phyloP scores from a whole-genome alignment of 2,797 vertebrate genomes.

The Bucorvus abyssinicus region DNA sequence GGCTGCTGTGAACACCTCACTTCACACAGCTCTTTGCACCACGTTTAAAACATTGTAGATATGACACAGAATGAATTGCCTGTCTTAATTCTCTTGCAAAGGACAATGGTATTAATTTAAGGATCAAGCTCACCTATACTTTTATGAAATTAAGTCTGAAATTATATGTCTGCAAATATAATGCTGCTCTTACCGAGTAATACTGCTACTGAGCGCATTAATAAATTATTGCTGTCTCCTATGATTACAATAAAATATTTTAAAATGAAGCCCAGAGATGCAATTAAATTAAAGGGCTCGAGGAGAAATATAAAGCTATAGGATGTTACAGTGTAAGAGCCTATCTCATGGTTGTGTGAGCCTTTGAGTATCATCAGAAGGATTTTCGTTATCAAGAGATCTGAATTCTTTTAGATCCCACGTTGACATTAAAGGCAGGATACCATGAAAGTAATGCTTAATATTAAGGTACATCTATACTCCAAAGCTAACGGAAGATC shows the following conservation, averaged over 20 bases:
- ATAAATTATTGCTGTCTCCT: conserved; percentile 48
- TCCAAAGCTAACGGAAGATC: neutral
- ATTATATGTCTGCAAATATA: conserved; percentile 44
- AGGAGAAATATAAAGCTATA: conserved; percentile 36
- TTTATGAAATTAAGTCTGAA: conserved; percentile 39
- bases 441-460: conserved; percentile 4
- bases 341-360: conserved; percentile 10
- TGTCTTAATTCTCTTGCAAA: conserved; percentile 18
- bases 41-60: conserved; percentile 9
- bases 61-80: conserved; percentile 4
- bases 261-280: conserved; percentile 20
- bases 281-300: conserved; percentile 58
- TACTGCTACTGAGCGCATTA: neutral
- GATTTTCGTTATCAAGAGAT: conserved; percentile 36
- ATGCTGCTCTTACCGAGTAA: neutral
- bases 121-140: conserved; percentile 17
- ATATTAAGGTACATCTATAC: neutral
- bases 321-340: conserved; percentile 2
- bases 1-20: neutral
- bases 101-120: conserved; percentile 41
- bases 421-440: conserved; percentile 9
- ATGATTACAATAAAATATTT: conserved; percentile 51
- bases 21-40: neutral
- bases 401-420: conserved; percentile 8
- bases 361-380: neutral